A percentile compares a stretch with the other conserved stretches of the same genome.
Evolutionary conservation across 2,888 invertebrate species (phyloP).

Genomic region (Physocephala rufipes): DNA sequence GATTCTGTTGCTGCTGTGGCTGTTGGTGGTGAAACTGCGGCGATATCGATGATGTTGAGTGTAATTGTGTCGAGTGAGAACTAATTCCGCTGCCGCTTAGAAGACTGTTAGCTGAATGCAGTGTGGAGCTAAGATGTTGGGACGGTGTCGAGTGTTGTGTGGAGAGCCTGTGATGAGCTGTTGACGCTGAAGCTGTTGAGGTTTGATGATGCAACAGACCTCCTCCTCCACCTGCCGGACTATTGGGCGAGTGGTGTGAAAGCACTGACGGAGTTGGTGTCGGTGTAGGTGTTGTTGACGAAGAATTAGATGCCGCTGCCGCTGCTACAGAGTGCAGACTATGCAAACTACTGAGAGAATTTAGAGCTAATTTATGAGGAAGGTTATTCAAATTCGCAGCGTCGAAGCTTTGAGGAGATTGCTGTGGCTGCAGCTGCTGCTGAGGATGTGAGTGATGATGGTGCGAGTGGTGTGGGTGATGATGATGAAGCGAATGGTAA

Average conservation of each 20-base stretch:
- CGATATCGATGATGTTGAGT: slow-evolving; percentile 32
- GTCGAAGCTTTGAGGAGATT: slow-evolving; percentile 40
- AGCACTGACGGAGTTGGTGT: slow-evolving; percentile 42
- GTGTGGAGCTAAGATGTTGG: slow-evolving; percentile 22
- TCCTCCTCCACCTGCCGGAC: slow-evolving; percentile 40
- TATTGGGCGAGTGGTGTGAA: slow-evolving; percentile 47
- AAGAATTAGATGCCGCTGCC: slow-evolving; percentile 6
- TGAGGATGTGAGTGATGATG: slow-evolving; percentile 47
- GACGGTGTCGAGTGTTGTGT: slow-evolving; percentile 46
- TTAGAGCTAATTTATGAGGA: slow-evolving; percentile 60
- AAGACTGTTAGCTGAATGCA: slow-evolving; percentile 35
- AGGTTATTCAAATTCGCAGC: slow-evolving; percentile 47
- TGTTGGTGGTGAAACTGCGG: slow-evolving; percentile 42
- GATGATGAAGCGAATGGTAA: slow-evolving; percentile 44
- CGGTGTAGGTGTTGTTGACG: slow-evolving; percentile 37
- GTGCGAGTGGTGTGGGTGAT: slow-evolving; percentile 40
- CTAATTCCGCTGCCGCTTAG: slow-evolving; percentile 45
- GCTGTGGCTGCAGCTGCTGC: slow-evolving; percentile 27
- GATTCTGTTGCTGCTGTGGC: slow-evolving; percentile 49
- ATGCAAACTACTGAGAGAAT: slow-evolving; percentile 55
- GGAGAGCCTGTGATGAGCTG: slow-evolving; percentile 45
- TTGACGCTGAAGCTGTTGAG: slow-evolving; percentile 47
- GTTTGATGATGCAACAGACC: slow-evolving; percentile 44
- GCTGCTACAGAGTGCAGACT: slow-evolving; percentile 43
- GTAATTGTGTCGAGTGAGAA: slow-evolving; percentile 26